phyloP scores from a whole-genome alignment of 2,888 invertebrate genomes.

The Lagria hirta region DNA sequence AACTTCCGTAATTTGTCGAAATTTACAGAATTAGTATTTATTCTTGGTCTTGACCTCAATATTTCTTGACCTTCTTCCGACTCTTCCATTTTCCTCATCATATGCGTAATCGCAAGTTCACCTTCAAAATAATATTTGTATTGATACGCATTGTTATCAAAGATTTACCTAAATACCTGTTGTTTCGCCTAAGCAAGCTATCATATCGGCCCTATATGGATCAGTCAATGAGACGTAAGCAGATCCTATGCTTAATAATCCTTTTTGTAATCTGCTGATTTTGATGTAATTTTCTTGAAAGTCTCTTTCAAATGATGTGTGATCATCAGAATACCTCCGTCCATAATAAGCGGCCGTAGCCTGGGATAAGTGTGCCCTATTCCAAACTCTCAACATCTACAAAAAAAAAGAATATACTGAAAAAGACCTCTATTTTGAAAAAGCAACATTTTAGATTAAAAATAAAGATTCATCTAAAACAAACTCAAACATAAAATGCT shows the following conservation, averaged over 20 bases:
- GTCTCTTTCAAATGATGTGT: slow-evolving; percentile 62
- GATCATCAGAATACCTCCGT: too few relatives aligned
- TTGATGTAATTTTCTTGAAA: slow-evolving; percentile 65
- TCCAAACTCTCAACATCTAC: slow-evolving; percentile 9
- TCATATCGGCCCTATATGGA: slow-evolving; percentile 87
- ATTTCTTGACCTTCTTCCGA: slow-evolving; percentile 79
- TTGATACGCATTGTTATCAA: slow-evolving; percentile 4
- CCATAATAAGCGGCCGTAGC: too few relatives aligned
- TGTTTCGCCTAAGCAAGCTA: slow-evolving; percentile 92
- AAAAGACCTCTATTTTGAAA: too few relatives aligned
- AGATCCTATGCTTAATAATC: slow-evolving; percentile 81
- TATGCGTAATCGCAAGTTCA: slow-evolving; percentile 66
- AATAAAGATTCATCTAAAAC: too few relatives aligned
- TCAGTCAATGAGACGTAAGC: slow-evolving; percentile 78
- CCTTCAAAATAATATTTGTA: slow-evolving; percentile 41
- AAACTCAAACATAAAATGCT: too few relatives aligned
- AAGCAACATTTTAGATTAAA: too few relatives aligned
- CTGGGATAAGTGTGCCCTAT: too few relatives aligned
- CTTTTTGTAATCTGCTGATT: slow-evolving; percentile 71
- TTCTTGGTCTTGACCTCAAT: slow-evolving; percentile 76
- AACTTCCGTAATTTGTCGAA: slow-evolving; percentile 69
- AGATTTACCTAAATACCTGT: slow-evolving; percentile 59
- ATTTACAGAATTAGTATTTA: slow-evolving; percentile 81
- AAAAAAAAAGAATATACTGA: too few relatives aligned
- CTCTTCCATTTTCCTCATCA: slow-evolving; percentile 73